Evolutionary conservation across 2,888 invertebrate species (phyloP).

Genomic region (Caenorhabditis sp.): DNA sequence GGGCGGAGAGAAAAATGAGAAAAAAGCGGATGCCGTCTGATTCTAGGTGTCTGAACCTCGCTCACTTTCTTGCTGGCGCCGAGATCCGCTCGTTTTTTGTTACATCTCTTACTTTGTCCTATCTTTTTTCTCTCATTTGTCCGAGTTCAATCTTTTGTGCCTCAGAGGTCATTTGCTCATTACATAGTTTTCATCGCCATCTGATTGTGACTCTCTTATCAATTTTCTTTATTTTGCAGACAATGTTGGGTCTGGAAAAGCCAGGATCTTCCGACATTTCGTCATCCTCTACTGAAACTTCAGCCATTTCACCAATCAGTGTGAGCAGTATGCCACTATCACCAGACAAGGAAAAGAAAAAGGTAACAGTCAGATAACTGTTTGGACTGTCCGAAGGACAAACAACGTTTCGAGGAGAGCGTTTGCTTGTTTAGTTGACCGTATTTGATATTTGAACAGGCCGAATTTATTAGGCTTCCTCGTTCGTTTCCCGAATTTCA

Average conservation of each 20-base stretch:
- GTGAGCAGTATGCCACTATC: conserved; percentile 73
- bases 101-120: conserved; percentile 24
- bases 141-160: conserved; percentile 47
- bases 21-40: conserved; percentile 55
- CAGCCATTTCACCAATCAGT: conserved; percentile 72
- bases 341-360: conserved; percentile 74
- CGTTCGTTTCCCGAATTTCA: conserved; percentile 32
- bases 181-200: not conserved
- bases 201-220: conserved; percentile 2
- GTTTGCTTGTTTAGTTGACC: conserved; percentile 58
- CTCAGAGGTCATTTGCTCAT: conserved; percentile 43
- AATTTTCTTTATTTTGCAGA: conserved; percentile 25
- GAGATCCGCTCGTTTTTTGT: conserved; percentile 52
- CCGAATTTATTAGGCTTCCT: conserved; percentile 48
- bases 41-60: conserved; percentile 62
- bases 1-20: conserved; percentile 61
- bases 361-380: conserved; percentile 60
- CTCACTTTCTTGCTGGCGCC: conserved; percentile 29
- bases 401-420: conserved; percentile 48
- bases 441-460: conserved; percentile 62
- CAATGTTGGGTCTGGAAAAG: conserved; percentile 70
- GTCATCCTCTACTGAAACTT: conserved; percentile 72
- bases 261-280: conserved; percentile 71
- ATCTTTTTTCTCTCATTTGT: conserved; percentile 46
- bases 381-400: conserved; percentile 59